A percentile compares a stretch with the other conserved stretches of the same genome.
Conservation (phyloP, 2,797 vertebrate species). For the Zenarchopterus dispar region DNA sequence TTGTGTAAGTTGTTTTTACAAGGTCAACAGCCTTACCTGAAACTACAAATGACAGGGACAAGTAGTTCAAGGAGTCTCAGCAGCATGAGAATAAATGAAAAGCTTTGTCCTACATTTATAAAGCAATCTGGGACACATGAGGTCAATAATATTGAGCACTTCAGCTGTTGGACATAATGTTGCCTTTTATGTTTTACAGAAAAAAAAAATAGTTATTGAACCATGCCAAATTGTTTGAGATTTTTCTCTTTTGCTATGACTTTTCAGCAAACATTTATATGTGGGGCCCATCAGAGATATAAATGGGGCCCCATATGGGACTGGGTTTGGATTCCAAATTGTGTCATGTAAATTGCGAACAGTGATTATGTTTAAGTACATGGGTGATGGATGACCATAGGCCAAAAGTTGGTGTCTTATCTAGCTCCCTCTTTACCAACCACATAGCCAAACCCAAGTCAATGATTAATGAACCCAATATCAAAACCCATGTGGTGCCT, state of each 20-base stretch:
- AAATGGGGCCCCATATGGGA: no score
- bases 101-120: slow-evolving; percentile 67
- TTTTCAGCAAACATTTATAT: neutral
- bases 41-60: slow-evolving; percentile 55
- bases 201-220: slow-evolving; percentile 30
- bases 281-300: neutral
- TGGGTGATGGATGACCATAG: no score
- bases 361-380: no score
- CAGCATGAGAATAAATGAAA: slow-evolving; percentile 65
- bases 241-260: slow-evolving; percentile 4
- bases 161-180: slow-evolving; percentile 13
- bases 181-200: slow-evolving; percentile 46
- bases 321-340: no score
- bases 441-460: no score
- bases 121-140: slow-evolving; percentile 46
- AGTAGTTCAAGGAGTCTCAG: slow-evolving; percentile 69
- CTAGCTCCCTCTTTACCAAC: no score
- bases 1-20: slow-evolving; percentile 48
- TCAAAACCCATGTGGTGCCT: no score
- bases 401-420: no score
- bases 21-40: slow-evolving; percentile 61
- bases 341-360: no score
- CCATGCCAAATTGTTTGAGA: slow-evolving; percentile 15
- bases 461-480: no score
- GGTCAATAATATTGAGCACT: slow-evolving; percentile 56